Evolutionary conservation across 2,888 invertebrate genomes (phyloP), one percentile per base, ranked within the genome.

Genomic region (Parnassius glacialis): DNA sequence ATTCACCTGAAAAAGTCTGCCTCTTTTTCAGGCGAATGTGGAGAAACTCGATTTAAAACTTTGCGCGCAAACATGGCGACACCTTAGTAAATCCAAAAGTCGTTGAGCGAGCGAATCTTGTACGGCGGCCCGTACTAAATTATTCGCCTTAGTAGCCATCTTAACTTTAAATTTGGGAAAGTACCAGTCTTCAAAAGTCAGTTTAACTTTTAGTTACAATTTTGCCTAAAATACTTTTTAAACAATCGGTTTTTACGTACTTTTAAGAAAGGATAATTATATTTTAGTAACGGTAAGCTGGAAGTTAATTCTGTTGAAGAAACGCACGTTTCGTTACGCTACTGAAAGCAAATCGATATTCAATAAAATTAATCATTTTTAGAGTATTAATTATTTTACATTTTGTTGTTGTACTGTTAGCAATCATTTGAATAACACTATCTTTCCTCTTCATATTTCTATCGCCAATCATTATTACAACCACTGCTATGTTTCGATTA

Each of bases 141-240:
- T 63, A 63, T 63, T 63, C 63, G 63, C 54, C 25, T 63, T 59
- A 52, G 59, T 44, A 56, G 59, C 42, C 62, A 62, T 55, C 41
- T 16, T 42, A 45, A 62, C 59, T 55, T 55, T 42, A 20, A 59
- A 59, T 47, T 62, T 57, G n/a, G 25, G 41, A 47, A 44, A 59
- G 52, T 25, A 51, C 34, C 43, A 45, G 50, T 47, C 54, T 55
- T 50, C 50, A 53, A 45, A 57, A 61, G 57, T 64, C 63, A 63
- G 63, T 59, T 59, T 48, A 62, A 66, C 57, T 64, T 66, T 63
- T 47, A 63, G 54, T 54, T 60, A 55, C 48, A 48, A 64, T 47
- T 61, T 53, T 56, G 52, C n/a, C 50, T 2, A 5, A 34, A 16
- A 13, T 43, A 58, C 54, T 50, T 58, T n/a, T 47, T 10, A 47